These are phyloP conservation scores for Calcarius lapponicus DNA, from an alignment of 2,797 vertebrate genomes.

Conservation along the genomic window DNA sequence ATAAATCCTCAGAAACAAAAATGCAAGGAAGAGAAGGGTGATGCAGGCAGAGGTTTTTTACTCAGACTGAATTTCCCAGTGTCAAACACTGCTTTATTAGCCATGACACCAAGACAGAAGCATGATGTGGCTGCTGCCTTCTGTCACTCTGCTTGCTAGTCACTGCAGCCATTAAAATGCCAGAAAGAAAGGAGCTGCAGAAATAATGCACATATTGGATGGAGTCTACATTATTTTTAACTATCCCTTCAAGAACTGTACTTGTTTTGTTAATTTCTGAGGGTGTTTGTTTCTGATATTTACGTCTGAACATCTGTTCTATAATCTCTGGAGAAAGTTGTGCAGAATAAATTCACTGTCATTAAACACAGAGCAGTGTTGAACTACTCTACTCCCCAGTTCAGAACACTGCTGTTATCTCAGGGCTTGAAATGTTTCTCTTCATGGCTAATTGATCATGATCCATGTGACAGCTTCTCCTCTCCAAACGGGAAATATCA, in stretches of 20 bases:
- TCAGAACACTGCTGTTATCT: neutral
- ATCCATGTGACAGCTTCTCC: neutral
- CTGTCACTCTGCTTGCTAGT: neutral
- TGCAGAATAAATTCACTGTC: conserved; percentile 1
- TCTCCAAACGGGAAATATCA: neutral
- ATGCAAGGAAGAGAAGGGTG: neutral
- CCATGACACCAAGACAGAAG: neutral
- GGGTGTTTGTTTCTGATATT: neutral
- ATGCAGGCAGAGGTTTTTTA: neutral
- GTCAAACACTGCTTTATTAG: neutral
- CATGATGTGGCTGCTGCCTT: neutral
- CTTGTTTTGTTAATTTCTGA: neutral
- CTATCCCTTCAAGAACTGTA: neutral
- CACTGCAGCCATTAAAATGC: neutral
- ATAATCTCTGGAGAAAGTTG: conserved; percentile 16
- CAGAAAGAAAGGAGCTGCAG: neutral
- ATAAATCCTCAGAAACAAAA: neutral
- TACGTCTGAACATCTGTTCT: conserved; percentile 24
- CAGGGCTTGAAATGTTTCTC: conserved; percentile 12
- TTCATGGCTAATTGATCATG: conserved; percentile 13
- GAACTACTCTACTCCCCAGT: neutral
- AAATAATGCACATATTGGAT: neutral
- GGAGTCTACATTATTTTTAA: neutral
- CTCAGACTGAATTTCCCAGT: neutral
- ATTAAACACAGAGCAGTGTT: neutral